A percentile compares a stretch with the other conserved stretches of the same genome.
Evolutionary conservation across 2,888 invertebrate genomes (phyloP).

Genomic region (Hemicrepidius hirtus): DNA sequence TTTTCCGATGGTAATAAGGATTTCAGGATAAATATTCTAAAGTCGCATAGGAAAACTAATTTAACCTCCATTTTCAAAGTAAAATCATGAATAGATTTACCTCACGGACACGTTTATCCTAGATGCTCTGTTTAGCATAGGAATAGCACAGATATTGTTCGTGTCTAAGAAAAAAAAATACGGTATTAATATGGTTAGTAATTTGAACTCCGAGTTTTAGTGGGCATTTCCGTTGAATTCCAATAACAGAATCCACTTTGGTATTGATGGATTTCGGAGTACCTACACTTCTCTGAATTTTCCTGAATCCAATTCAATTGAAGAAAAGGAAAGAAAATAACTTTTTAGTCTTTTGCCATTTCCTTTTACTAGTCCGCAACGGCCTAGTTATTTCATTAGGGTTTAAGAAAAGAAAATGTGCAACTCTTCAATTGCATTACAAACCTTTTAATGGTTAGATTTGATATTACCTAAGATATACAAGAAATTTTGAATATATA

Average conservation of each 20-base stretch:
- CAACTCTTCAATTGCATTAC: too few species aligned
- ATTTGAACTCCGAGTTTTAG: neutral
- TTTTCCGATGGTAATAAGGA: too few species aligned
- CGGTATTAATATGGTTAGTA: too few species aligned
- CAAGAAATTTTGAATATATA: too few species aligned
- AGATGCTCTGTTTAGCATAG: neutral
- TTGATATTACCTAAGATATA: too few species aligned
- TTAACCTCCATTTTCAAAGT: neutral
- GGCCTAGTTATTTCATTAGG: neutral
- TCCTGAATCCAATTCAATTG: neutral
- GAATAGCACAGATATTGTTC: too few species aligned
- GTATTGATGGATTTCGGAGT: neutral
- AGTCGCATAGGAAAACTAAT: neutral
- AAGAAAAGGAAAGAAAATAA: neutral
- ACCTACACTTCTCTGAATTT: neutral
- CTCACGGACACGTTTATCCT: neutral
- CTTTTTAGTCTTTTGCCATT: neutral
- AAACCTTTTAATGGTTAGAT: too few species aligned
- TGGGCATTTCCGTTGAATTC: neutral
- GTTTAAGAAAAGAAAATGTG: neutral
- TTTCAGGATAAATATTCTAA: conserved; percentile 1
- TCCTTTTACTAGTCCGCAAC: neutral
- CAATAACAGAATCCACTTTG: neutral
- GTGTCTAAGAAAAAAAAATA: too few species aligned
- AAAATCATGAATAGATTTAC: neutral